A percentile compares a stretch with the other conserved stretches of the same genome.
These are phyloP conservation scores for Diglossa brunneiventris DNA, from an alignment of 2,113 vertebrate genomes.

Conservation along the genomic window DNA sequence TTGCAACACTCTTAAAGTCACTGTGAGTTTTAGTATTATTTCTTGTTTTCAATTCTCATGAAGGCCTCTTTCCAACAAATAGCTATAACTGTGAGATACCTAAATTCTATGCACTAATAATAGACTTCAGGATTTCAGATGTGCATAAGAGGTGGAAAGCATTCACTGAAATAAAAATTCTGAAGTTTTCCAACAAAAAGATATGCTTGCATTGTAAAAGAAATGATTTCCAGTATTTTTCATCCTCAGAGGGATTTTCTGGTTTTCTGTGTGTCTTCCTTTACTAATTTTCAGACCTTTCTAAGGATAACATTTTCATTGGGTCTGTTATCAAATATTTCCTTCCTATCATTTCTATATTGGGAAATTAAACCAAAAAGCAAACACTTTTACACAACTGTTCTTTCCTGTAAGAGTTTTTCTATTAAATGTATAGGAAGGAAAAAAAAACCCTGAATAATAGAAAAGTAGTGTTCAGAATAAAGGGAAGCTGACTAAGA, in stretches of 20 bases:
- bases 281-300: background rate
- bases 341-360: background rate
- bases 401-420: background rate
- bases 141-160: background rate
- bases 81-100: background rate
- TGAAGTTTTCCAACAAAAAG: background rate
- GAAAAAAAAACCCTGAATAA: fast-evolving
- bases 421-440: background rate
- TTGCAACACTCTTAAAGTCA: background rate
- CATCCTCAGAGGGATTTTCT: background rate
- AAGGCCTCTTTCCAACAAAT: background rate
- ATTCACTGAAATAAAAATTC: background rate
- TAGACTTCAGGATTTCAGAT: background rate
- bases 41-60: background rate
- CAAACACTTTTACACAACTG: background rate
- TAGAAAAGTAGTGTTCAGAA: background rate
- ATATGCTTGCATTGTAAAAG: background rate
- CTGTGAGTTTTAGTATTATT: background rate
- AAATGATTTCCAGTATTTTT: background rate
- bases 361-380: background rate
- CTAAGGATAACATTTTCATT: background rate
- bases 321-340: background rate
- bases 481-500: background rate
- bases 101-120: background rate
- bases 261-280: background rate